Evolutionary conservation across 2,113 vertebrate species (phyloP).

Genomic region (Tinamus guttatus): DNA sequence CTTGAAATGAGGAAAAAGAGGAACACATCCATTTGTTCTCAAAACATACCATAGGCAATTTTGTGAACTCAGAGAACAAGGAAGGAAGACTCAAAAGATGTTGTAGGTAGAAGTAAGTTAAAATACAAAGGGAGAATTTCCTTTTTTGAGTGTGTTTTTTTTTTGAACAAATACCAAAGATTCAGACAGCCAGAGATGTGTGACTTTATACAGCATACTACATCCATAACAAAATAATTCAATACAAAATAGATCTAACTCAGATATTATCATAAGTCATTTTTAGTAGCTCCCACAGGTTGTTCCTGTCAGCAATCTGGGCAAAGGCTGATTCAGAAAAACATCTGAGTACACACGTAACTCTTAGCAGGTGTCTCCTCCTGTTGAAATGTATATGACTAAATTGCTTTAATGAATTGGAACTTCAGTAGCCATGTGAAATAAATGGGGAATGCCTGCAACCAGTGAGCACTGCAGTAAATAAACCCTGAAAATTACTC

Average conservation of each 20-base stretch:
- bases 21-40: not conserved
- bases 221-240: not conserved
- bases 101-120: not conserved
- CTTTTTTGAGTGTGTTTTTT: not conserved
- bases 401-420: not conserved
- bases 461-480: not conserved
- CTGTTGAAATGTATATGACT: not conserved
- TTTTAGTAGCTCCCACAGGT: not conserved
- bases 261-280: not conserved
- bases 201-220: not conserved
- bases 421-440: not conserved
- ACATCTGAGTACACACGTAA: not conserved
- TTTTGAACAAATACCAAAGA: not conserved
- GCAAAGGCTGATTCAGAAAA: not conserved
- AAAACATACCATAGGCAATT: not conserved
- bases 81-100: not conserved
- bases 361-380: not conserved
- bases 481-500: not conserved
- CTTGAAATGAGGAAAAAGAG: constrained; percentile 16
- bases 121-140: not conserved
- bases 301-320: not conserved
- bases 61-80: not conserved
- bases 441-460: not conserved
- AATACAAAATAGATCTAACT: not conserved
- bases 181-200: not conserved